Evolutionary conservation across 2,113 vertebrate species (phyloP).

Genomic region (Sprattus sprattus): DNA sequence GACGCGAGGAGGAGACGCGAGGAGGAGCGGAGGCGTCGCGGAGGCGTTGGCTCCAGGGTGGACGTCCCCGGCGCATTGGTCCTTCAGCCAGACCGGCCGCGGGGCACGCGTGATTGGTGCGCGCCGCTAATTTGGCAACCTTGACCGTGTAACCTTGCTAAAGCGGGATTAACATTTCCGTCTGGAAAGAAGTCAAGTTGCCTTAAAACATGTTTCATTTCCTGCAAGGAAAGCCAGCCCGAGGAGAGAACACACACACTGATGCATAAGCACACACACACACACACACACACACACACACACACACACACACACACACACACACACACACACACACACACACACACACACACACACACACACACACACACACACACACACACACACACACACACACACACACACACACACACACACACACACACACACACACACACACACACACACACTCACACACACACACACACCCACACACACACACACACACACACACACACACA

Average conservation of each 20-base stretch:
- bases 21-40: constrained; percentile 28
- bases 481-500: neutral
- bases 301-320: neutral
- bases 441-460: neutral
- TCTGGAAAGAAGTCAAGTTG: constrained; percentile 60
- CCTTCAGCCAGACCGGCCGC: constrained; percentile 64
- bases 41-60: constrained; percentile 29
- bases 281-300: neutral
- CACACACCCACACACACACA: neutral
- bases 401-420: neutral
- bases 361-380: neutral
- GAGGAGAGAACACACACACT: constrained; percentile 35
- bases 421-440: neutral
- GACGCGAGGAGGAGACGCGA: constrained; percentile 15
- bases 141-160: constrained; percentile 72
- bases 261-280: neutral
- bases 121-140: constrained; percentile 71
- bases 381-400: neutral
- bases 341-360: neutral
- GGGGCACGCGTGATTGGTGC: constrained; percentile 68
- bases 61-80: constrained; percentile 55
- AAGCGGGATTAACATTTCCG: constrained; percentile 71
- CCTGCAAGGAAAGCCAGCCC: constrained; percentile 59
- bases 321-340: neutral
- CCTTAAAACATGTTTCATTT: constrained; percentile 71